Evolutionary conservation across 2,113 vertebrate genomes (phyloP).

Genomic region (Ginglymostoma cirratum): DNA sequence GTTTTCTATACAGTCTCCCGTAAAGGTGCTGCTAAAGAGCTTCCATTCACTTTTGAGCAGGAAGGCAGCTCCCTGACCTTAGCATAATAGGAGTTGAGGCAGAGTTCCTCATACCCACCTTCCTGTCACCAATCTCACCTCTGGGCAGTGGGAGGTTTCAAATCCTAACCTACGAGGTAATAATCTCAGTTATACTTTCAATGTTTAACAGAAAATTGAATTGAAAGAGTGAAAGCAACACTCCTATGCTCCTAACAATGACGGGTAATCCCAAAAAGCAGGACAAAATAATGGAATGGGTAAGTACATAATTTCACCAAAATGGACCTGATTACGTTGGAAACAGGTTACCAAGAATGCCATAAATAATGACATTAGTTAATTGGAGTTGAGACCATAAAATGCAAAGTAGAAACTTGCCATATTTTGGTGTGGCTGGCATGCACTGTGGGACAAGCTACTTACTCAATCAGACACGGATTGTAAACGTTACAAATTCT

Average conservation of each 20-base stretch:
- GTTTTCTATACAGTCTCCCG: too few relatives aligned
- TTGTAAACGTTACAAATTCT: too few relatives aligned
- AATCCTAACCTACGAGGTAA: too few relatives aligned
- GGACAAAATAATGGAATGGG: not conserved
- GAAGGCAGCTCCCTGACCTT: too few relatives aligned
- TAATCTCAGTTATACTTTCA: not conserved
- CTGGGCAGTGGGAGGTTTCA: too few relatives aligned
- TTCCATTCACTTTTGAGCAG: too few relatives aligned
- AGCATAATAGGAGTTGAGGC: too few relatives aligned
- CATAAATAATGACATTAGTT: not conserved
- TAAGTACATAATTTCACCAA: not conserved
- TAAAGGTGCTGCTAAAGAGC: too few relatives aligned
- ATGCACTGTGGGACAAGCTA: not conserved
- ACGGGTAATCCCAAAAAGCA: too few relatives aligned
- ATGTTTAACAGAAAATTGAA: not conserved
- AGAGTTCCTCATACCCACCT: too few relatives aligned
- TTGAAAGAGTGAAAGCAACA: not conserved
- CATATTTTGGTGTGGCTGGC: not conserved
- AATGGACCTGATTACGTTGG: not conserved
- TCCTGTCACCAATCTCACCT: too few relatives aligned
- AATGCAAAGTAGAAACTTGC: not conserved
- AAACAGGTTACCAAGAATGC: not conserved
- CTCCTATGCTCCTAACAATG: not conserved
- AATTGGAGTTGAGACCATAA: not conserved
- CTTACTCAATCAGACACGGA: not conserved